Base-by-base conservation (phyloP, 2,888 invertebrate species). In the Notodonta dromedarius region DNA sequence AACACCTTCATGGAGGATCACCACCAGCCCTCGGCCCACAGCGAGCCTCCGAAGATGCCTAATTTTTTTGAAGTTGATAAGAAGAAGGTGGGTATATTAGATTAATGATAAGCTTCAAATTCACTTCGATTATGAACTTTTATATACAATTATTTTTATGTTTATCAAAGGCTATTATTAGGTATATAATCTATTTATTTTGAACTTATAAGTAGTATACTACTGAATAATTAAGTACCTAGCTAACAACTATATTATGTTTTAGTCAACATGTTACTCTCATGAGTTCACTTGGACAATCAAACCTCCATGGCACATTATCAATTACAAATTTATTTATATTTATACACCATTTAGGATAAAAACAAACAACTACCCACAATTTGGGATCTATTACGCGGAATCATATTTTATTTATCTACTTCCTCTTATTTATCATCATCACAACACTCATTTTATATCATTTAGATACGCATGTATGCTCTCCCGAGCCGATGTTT, bases 21-120 rank as follows among this genome's bases (percentile, higher is more conserved):
- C 44, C 84, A 81, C 59, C 85, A 84, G 70, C 78, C 72, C 67
- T 74, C 87, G 52, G 64, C 77, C 54, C 85, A 86, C 44, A 78
- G 77, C 65, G 90, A 89, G 46, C 79, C 87, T 65, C 87, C 88
- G 63, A 93, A 89, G 77, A 90, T 89, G 91, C 89, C 91, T 0
- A 92, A 91, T 80, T 92, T 91, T 75, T 91, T 91, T 65, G 91
- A 93, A 75, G 88, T 91, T 74, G 91, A 93, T 83, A 91, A 91
- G 79, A 91, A 90, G 72, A 92, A 90, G 90, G 92, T 92, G 77
- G 68, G 78, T 54, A 56, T 11, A 53, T 65, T 65, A 40, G 40
- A 40, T 40, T 8, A 42, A 4, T 42, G 42, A 42, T 11, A 11
- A 12, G 11, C 42, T 11, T 42, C 35, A 42, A 42, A 8, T 12